Conservation (phyloP, 2,888 invertebrate genomes). For the Tipula lateralis region DNA sequence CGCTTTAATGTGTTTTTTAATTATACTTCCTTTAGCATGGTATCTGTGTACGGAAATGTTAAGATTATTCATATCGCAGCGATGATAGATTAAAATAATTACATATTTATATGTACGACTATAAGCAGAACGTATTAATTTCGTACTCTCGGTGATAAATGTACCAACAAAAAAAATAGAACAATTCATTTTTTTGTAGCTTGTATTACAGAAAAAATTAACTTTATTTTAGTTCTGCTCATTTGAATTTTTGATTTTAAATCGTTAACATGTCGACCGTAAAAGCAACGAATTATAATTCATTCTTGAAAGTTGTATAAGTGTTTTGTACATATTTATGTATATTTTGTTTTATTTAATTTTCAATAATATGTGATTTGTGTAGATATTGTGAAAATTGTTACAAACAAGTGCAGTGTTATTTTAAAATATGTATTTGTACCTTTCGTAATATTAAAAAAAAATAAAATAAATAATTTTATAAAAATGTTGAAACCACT, state of each 20-base stretch:
- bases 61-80: no score
- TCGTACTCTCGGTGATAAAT: not conserved
- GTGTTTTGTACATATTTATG: not conserved
- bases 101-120: no score
- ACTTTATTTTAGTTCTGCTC: not conserved
- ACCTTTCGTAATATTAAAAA: not conserved
- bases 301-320: not conserved
- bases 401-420: not conserved
- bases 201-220: not conserved
- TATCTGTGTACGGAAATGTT: no score
- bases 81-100: no score
- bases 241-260: conserved; percentile 19
- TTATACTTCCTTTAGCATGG: no score
- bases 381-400: not conserved
- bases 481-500: not conserved
- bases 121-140: no score
- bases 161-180: not conserved
- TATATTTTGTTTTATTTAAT: not conserved
- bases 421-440: not conserved
- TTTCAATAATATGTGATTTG: not conserved
- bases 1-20: no score
- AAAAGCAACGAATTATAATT: not conserved
- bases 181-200: not conserved
- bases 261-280: not conserved
- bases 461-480: not conserved